phyloP scores from a whole-genome alignment of 23 tunicate species.

The Diplosoma virens region DNA sequence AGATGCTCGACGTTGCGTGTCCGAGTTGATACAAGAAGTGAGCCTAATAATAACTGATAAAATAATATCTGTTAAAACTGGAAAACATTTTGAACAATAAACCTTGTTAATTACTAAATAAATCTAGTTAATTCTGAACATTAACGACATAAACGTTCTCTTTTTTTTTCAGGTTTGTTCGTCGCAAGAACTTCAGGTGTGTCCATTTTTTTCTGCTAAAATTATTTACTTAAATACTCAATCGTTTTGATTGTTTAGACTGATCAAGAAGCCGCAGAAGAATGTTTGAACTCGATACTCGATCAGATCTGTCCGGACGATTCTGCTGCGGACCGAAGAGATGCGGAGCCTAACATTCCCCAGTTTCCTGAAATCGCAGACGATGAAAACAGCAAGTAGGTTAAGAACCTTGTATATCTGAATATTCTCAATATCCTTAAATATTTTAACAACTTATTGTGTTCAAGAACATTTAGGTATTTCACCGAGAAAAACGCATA shows the following conservation, averaged over 20 bases:
- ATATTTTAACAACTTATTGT: too few species aligned
- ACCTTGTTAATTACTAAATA: too few species aligned
- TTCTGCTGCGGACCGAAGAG: not conserved
- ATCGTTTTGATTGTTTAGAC: not conserved
- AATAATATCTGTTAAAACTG: too few species aligned
- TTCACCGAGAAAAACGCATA: too few species aligned
- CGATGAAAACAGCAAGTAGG: constrained; percentile 24
- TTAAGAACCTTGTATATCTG: too few species aligned
- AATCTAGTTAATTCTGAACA: too few species aligned
- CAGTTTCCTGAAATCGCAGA: not conserved
- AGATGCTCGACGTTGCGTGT: constrained; percentile 43
- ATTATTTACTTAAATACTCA: too few species aligned
- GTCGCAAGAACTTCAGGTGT: not conserved
- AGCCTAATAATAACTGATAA: not conserved
- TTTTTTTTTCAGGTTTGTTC: not conserved
- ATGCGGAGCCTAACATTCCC: not conserved
- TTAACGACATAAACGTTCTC: not conserved
- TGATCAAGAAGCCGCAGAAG: constrained; percentile 1
- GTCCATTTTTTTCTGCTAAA: too few species aligned
- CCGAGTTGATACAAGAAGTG: constrained; percentile 51
- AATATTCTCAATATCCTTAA: too few species aligned
- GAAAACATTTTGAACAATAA: too few species aligned
- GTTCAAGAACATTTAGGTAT: too few species aligned
- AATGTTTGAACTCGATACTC: constrained; percentile 11
- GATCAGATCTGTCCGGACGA: constrained; percentile 59